Evolutionary conservation across 1,140 invertebrate species (phyloP), one percentile per base, ranked within the genome.

Genomic region (Paralvinella palmiformis): DNA sequence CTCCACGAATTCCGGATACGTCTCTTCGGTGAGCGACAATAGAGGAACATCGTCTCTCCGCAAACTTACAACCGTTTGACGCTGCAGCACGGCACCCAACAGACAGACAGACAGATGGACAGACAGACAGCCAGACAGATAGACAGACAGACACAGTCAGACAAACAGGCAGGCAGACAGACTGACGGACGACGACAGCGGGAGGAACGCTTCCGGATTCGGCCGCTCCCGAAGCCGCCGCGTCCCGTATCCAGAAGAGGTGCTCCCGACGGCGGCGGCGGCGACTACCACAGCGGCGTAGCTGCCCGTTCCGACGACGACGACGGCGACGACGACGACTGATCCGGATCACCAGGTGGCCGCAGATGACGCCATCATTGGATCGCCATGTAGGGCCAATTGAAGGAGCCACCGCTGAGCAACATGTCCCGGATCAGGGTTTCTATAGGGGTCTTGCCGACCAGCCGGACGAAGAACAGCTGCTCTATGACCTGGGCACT

Each of bases 381-480:
- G 17, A 66, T 41, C 27, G 59, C 59, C 88, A 96, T 92, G 83
- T 96, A 96, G 66, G 93, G 92, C 94, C 93, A 97, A 74, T 90
- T 94, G 85, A 96, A 96, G 72, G 85, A 90, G 88, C 75, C 92
- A 7, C 79, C 78, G 71, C 91, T 93, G n/a, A 96, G 81, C 61
- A 97, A 83, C 93, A 96, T 96, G 81, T 97, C 94, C 73, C 93
- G 85, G 66, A 97, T 96, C 44, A 96, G 84, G n/a, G 93, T 96
- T 82, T 96, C 94, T 71, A 97, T 97, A 52, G 93, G 93, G 15
- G 93, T 96, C 82, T 96, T 96, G 55, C 93, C 94, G 63, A 96
- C 93, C 74, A 96, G 85, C 65, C 94, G 85, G 41, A 96, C 93
- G 85, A 98, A 97, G 86, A 98, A 98, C 67, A 98, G 85, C 82